Evolutionary conservation across 2,113 vertebrate species (phyloP).

Genomic region (Heliornis fulica): DNA sequence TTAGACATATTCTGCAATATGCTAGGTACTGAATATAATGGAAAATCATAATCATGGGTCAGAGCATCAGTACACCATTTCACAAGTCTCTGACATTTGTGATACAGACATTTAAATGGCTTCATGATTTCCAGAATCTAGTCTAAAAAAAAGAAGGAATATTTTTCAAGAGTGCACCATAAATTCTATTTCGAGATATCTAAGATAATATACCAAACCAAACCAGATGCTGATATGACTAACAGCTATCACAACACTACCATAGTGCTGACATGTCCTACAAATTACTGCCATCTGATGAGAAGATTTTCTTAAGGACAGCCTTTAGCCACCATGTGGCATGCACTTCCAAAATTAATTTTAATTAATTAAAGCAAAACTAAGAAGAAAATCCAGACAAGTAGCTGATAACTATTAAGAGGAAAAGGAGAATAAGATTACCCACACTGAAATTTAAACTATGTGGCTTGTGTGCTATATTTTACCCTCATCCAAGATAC

Average conservation of each 20-base stretch:
- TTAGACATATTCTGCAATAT: background rate
- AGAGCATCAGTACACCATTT: background rate
- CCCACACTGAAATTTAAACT: background rate
- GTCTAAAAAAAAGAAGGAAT: background rate
- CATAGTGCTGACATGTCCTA: background rate
- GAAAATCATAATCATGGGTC: background rate
- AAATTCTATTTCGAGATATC: background rate
- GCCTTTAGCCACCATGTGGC: background rate
- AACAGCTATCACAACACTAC: background rate
- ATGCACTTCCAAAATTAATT: background rate
- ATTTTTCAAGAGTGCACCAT: background rate
- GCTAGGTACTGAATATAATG: background rate
- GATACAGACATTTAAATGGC: background rate
- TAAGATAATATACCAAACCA: background rate
- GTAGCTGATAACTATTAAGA: background rate
- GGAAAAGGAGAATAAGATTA: background rate
- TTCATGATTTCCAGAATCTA: background rate
- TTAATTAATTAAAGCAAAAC: background rate
- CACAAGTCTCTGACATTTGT: background rate
- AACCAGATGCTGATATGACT: background rate
- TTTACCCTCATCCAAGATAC: background rate
- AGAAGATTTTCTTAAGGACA: background rate
- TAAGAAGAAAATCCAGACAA: rapidly evolving
- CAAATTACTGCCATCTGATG: background rate
- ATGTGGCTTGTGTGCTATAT: background rate